A percentile compares a stretch with the other conserved stretches of the same genome.
Evolutionary conservation across 2,888 invertebrate genomes (phyloP).

Genomic region (Erebia epiphron): DNA sequence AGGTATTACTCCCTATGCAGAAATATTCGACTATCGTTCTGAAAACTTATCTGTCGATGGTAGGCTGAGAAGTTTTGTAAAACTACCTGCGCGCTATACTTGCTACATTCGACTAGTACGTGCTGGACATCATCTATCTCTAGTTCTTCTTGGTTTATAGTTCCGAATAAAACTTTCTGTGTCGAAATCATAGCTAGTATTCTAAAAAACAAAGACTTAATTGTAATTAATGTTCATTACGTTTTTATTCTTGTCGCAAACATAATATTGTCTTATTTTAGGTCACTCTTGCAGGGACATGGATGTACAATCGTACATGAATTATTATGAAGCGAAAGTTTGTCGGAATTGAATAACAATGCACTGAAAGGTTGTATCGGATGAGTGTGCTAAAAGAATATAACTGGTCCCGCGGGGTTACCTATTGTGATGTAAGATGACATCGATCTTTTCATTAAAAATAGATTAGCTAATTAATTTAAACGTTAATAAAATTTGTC

Average conservation of each 20-base stretch:
- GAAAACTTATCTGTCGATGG: too few species aligned
- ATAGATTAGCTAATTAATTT: slow-evolving; percentile 27
- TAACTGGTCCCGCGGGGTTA: slow-evolving; percentile 36
- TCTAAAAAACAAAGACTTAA: neutral
- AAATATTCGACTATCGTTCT: too few species aligned
- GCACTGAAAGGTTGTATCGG: slow-evolving; percentile 39
- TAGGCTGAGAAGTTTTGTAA: too few species aligned
- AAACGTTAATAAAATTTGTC: neutral
- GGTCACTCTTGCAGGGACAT: slow-evolving; percentile 1
- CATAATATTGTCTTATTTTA: neutral
- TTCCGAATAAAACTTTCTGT: too few species aligned
- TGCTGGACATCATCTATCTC: too few species aligned
- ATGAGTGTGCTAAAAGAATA: slow-evolving; percentile 40
- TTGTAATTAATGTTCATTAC: neutral
- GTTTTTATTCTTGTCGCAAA: neutral
- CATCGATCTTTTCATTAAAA: slow-evolving; percentile 40
- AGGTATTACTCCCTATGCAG: too few species aligned
- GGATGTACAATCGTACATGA: slow-evolving; percentile 21
- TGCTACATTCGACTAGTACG: too few species aligned
- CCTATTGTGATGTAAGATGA: slow-evolving; percentile 42
- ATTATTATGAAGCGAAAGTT: slow-evolving; percentile 36
- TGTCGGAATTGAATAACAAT: slow-evolving; percentile 35
- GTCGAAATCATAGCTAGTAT: neutral
- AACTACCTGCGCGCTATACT: too few species aligned
- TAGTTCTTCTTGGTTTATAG: too few species aligned